These are phyloP conservation scores for Drosophila greeni DNA, from an alignment of 2,888 invertebrate genomes.

Conservation along the genomic window DNA sequence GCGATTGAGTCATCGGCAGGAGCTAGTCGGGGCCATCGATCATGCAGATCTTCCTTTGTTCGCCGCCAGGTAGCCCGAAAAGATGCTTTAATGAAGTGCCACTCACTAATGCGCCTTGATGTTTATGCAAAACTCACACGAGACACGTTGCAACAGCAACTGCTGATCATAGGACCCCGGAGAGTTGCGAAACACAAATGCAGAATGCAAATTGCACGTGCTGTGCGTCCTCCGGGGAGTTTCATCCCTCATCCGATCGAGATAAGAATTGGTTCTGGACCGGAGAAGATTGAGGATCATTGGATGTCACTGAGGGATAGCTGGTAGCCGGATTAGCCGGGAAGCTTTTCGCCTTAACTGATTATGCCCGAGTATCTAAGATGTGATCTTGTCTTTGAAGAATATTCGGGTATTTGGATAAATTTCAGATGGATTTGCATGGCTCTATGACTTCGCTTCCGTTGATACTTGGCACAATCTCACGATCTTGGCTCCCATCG, in stretches of 20 bases:
- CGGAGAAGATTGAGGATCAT: background rate
- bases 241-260: background rate
- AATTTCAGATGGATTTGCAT: background rate
- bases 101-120: conserved; percentile 59
- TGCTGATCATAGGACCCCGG: conserved; percentile 28
- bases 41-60: conserved; percentile 32
- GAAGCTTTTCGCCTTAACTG: conserved; percentile 22
- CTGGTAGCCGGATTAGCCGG: conserved; percentile 5
- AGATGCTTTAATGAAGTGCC: conserved; percentile 69
- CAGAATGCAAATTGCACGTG: conserved; percentile 23
- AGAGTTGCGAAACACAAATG: conserved; percentile 22
- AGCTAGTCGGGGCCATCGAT: conserved; percentile 39
- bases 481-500: conserved; percentile 16
- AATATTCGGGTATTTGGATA: background rate
- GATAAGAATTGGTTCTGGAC: conserved; percentile 19
- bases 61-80: conserved; percentile 55
- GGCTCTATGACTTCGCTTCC: background rate
- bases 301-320: conserved; percentile 8
- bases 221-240: conserved; percentile 7
- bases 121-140: conserved; percentile 59
- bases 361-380: background rate
- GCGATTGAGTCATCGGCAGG: conserved; percentile 65
- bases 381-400: background rate
- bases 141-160: conserved; percentile 1
- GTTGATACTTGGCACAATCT: background rate